Evolutionary conservation across 2,797 vertebrate species (phyloP), one percentile per base, ranked within the genome.

Genomic region (Crocidura indochinensis): DNA sequence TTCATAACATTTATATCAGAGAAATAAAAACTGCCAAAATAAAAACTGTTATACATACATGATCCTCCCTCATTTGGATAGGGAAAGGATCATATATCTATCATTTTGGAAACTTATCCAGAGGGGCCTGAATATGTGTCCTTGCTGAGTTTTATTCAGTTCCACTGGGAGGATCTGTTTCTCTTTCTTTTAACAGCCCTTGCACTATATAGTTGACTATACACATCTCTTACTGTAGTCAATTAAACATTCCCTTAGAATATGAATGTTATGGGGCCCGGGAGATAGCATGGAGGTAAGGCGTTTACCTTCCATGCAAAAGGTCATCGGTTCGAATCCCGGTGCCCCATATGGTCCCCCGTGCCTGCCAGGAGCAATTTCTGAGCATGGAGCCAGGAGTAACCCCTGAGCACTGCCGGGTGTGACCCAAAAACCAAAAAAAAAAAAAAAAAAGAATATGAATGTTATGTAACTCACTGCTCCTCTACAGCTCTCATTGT

Each of bases 11-110:
- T 46, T 10, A 20, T 38, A 44, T 76, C 69, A 76, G 22, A 73
- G 14, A 19, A 89, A 88, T 82, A 89, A n/a, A n/a, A n/a, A n/a
- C 81, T 67, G 62, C n/a, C 22, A 17, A 82, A 81, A 76, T 26
- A 31, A 71, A 92, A 82, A 46, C 44, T 51, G 19, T 49, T 51
- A 74, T 2, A n/a, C 4, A 38, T 85, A 60, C 3, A 29, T 38
- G 51, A 83, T 64, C 46, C 8, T 24, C 6, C 38, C 38, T 5
- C 38, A 38, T 38, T 31, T 51, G 85, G 65, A 46, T 19, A 15
- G 24, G 22, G 15, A 87, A 49, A 20, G 7, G 6, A 53, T n/a
- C 8, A 64, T 68, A n/a, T 6, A 29, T 8, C 84, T 88, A 64
- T 68, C n/a, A 73, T 71, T 69, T 51, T 51, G 67, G 72, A 60